A percentile compares a stretch with the other conserved stretches of the same genome.
Evolutionary conservation across 1,140 invertebrate genomes (phyloP).

Genomic region (Lepidostoma basale): DNA sequence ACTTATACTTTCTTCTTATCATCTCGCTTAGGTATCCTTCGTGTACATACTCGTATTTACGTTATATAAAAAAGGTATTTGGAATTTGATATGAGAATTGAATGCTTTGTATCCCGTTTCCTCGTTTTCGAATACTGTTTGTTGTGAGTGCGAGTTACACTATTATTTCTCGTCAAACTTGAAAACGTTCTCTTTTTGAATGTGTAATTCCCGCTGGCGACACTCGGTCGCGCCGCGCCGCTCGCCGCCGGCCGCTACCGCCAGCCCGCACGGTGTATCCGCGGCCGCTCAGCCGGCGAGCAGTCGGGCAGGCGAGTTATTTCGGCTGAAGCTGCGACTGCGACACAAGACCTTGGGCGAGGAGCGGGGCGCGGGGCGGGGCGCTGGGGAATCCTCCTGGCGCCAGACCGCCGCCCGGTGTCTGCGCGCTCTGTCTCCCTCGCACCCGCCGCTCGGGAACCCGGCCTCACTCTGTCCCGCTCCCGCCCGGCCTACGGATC

Average conservation of each 20-base stretch:
- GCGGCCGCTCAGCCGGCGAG: neutral
- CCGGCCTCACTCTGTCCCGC: conserved; percentile 3
- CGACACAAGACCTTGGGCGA: conserved; percentile 46
- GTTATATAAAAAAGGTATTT: too few species aligned
- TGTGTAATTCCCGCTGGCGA: conserved; percentile 2
- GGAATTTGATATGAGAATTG: too few species aligned
- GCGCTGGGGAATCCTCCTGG: conserved; percentile 62
- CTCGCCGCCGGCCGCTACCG: neutral
- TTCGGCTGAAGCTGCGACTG: conserved; percentile 18
- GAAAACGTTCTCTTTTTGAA: conserved; percentile 29
- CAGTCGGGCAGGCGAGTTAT: neutral
- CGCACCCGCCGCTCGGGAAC: neutral
- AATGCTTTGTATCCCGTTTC: too few species aligned
- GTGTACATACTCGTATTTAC: too few species aligned
- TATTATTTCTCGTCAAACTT: conserved; percentile 24
- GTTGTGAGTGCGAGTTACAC: too few species aligned
- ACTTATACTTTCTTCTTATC: too few species aligned
- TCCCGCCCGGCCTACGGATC: neutral
- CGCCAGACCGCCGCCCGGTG: conserved; percentile 57
- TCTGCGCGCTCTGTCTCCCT: conserved; percentile 50
- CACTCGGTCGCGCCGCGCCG: neutral
- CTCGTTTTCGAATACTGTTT: too few species aligned
- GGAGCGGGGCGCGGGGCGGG: conserved; percentile 47
- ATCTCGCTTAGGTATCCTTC: too few species aligned
- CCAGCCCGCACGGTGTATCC: neutral